Conservation (phyloP, 2,113 vertebrate species). For the Canis aureus region DNA sequence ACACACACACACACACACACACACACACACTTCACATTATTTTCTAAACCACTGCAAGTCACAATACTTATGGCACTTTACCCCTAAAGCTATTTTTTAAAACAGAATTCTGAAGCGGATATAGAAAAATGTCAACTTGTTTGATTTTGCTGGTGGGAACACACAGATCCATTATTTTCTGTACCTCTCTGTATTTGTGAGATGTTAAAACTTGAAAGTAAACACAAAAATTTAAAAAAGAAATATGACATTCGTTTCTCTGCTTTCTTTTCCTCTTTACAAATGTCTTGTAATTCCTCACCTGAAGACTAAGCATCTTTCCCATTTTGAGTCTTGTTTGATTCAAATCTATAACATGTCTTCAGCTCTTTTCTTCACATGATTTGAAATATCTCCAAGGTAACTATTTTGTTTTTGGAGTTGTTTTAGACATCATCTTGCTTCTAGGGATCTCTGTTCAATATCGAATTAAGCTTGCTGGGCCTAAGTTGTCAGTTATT, state of each 20-base stretch:
- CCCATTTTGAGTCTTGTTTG: neutral
- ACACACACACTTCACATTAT: neutral
- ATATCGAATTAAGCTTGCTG: neutral
- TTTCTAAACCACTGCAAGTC: conserved; percentile 16
- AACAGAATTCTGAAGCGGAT: neutral
- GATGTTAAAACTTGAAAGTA: conserved; percentile 9
- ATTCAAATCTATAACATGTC: neutral
- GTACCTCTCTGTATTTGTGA: neutral
- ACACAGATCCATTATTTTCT: conserved; percentile 1
- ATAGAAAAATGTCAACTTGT: neutral
- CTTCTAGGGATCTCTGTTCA: neutral
- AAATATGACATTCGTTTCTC: neutral
- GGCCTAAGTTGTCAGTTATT: neutral
- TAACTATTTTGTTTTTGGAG: neutral
- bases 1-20: neutral
- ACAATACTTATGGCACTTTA: neutral
- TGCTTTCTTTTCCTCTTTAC: conserved; percentile 3
- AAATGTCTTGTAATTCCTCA: neutral
- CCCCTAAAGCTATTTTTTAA: conserved; percentile 18
- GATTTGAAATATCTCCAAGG: neutral
- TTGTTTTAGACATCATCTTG: neutral
- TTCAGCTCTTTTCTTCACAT: neutral
- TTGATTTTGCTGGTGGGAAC: conserved; percentile 28
- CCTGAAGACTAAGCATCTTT: neutral
- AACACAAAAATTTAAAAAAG: neutral